Evolutionary conservation across 2,888 invertebrate species (phyloP).

Genomic region (Sarcophaga carnaria): DNA sequence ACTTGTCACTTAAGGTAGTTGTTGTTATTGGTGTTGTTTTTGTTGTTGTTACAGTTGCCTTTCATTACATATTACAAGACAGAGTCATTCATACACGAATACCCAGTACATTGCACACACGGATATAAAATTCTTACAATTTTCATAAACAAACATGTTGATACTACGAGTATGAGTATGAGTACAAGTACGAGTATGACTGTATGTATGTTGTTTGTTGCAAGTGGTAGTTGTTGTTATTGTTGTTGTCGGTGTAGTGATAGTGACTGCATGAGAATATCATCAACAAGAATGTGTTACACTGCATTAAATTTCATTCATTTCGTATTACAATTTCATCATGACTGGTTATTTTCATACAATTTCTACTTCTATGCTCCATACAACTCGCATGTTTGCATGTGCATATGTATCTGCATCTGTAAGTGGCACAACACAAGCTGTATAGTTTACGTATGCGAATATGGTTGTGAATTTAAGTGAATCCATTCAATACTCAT

Average conservation of each 20-base stretch:
- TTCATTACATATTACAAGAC: slow-evolving; percentile 41
- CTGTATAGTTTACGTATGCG: background rate
- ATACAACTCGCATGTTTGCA: background rate
- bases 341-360: background rate
- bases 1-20: slow-evolving; percentile 44
- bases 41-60: slow-evolving; percentile 31
- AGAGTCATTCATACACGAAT: background rate
- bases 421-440: background rate
- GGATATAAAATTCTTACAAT: slow-evolving; percentile 17
- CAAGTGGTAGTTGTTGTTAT: background rate
- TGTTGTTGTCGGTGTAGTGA: background rate
- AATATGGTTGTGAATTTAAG: background rate
- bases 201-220: background rate
- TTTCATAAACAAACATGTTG: slow-evolving; percentile 44
- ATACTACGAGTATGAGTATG: background rate
- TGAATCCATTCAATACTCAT: background rate
- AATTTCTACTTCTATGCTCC: background rate
- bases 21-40: slow-evolving; percentile 23
- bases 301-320: slow-evolving; percentile 37
- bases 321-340: slow-evolving; percentile 38
- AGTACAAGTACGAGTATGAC: background rate
- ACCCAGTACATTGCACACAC: background rate
- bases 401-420: background rate
- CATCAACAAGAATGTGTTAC: slow-evolving; percentile 25
- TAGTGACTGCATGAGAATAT: background rate